A percentile compares a stretch with the other conserved stretches of the same genome.
Conservation (phyloP, 2,113 vertebrate genomes). For the Forbesichthys papilliferus region DNA sequence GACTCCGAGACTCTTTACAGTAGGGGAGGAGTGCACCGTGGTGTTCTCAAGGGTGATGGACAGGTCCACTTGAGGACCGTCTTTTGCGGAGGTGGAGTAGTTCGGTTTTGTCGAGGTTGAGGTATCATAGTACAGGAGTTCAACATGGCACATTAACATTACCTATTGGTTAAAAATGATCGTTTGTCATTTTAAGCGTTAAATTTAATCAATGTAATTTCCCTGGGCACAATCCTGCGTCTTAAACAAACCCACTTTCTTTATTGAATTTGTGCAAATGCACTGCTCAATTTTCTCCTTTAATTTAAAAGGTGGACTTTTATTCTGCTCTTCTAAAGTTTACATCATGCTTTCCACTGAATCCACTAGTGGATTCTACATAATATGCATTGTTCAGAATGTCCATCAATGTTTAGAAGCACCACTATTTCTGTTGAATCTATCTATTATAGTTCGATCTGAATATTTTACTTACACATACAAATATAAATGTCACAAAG, state of each 20-base stretch:
- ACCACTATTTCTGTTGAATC: no score
- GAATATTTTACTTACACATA: no score
- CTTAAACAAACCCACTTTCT: conserved; percentile 44
- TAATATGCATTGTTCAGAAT: no score
- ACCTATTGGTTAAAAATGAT: conserved; percentile 48
- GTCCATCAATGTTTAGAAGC: no score
- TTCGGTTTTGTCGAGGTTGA: no score
- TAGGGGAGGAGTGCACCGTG: no score
- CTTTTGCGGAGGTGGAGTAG: no score
- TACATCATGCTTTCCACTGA: background rate
- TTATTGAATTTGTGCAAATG: conserved; percentile 24
- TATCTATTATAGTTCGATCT: no score
- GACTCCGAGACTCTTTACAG: no score
- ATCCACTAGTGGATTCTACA: background rate
- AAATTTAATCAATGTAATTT: conserved; percentile 28
- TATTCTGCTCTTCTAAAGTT: conserved; percentile 36
- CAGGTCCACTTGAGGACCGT: no score
- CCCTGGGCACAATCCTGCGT: conserved; percentile 12
- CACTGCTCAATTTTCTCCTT: conserved; percentile 36
- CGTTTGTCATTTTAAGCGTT: conserved; percentile 35
- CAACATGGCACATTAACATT: conserved; percentile 48
- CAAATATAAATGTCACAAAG: no score
- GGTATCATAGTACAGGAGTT: background rate
- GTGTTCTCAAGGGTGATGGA: no score
- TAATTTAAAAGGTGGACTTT: conserved; percentile 32